Conservation (phyloP, 2,888 invertebrate genomes). For the Sarcophaga subvicina region DNA sequence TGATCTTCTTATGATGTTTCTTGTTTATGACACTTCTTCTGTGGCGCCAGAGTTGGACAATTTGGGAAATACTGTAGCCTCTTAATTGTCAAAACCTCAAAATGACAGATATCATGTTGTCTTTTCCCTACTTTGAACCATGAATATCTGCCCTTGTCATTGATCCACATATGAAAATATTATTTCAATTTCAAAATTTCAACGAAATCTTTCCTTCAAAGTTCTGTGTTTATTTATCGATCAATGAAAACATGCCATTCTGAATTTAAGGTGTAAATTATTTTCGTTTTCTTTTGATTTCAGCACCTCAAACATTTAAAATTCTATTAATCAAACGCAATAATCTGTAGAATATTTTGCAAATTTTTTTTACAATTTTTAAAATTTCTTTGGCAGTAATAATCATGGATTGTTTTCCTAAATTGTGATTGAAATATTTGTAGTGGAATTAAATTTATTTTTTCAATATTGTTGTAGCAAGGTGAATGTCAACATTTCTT, state of each 20-base stretch:
- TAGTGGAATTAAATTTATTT: neutral
- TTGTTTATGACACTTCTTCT: too few relatives aligned
- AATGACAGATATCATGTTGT: too few relatives aligned
- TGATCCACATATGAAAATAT: too few relatives aligned
- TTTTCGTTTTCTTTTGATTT: neutral
- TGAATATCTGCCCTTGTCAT: too few relatives aligned
- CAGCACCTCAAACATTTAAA: constrained; percentile 49
- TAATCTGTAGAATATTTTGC: constrained; percentile 22
- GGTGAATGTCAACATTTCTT: constrained; percentile 63
- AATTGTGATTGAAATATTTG: too few relatives aligned
- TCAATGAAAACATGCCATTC: constrained; percentile 46
- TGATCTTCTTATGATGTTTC: too few relatives aligned
- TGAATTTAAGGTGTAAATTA: constrained; percentile 34
- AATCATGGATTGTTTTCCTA: neutral
- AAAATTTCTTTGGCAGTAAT: neutral
- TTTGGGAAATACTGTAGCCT: too few relatives aligned
- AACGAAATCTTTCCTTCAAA: neutral
- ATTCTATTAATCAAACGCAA: constrained; percentile 52
- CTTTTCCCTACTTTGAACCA: too few relatives aligned
- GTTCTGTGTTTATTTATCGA: constrained; percentile 19
- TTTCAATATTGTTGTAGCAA: constrained; percentile 25
- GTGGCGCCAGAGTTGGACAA: too few relatives aligned
- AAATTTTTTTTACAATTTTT: neutral
- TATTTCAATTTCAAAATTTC: too few relatives aligned
- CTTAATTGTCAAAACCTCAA: too few relatives aligned